Evolutionary conservation across 2,797 vertebrate genomes (phyloP), one percentile per base, ranked within the genome.

Genomic region (Cynodonichthys magdalenae): DNA sequence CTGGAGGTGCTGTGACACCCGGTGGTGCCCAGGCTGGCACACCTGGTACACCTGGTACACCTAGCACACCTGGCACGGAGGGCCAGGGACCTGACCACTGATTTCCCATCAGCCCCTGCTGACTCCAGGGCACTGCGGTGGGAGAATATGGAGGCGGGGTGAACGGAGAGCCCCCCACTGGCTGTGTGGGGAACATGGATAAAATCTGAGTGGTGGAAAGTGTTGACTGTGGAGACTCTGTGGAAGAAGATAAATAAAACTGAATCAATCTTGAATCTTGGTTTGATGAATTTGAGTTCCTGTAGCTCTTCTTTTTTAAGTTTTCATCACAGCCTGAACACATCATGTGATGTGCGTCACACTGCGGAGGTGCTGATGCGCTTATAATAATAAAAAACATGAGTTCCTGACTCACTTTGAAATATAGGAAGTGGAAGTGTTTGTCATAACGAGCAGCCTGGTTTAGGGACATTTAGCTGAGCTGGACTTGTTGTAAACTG

Each of bases 151-250:
- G 59, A 10, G 81, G 71, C 0, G 72, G 59, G 28, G 60, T 50
- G 65, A 69, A 86, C 0, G 72, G 74, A 60, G 83, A 42, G 46
- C 76, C 77, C 45, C 80, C 84, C 55, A 18, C 42, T 69, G 78
- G 79, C 49, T 75, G 83, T 1, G 53, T 31, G 31, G 77, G 68
- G 81, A 79, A 87, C 78, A 83, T 81, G 66, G 87, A 74, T 60
- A 87, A 69, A 59, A 84, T 87, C 81, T 89, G 88, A 57, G 75
- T 48, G 31, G 47, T 59, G 59, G 87, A 87, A 39, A 85, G 53
- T 0, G 0, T 20, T 5, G 63, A 71, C 59, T 63, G 63, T 6
- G 64, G 80, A 61, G 74, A 47, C 56, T 81, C 90, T 90, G 66
- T 29, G 1, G 28, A 27, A 45, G 0, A 18, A 52, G 1, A 48